phyloP scores from a whole-genome alignment of 2,888 invertebrate genomes.

The Amaurobius ferox region DNA sequence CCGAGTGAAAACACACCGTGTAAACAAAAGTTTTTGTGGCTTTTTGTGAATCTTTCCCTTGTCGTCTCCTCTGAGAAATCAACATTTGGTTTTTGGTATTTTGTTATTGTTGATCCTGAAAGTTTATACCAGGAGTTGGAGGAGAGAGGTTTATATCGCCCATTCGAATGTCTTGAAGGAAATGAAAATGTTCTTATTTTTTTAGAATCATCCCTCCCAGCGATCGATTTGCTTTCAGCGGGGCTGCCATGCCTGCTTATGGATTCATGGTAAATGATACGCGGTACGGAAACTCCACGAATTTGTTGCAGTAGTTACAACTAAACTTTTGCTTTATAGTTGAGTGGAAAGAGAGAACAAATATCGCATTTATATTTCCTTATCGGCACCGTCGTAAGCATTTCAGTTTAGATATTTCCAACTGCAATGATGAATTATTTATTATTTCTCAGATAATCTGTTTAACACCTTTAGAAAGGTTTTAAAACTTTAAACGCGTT shows the following conservation, averaged over 20 bases:
- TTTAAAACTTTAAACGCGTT: no score
- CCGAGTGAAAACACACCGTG: constrained; percentile 65
- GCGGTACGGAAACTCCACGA: background rate
- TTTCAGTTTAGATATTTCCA: background rate
- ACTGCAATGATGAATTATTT: background rate
- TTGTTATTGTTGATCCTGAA: background rate
- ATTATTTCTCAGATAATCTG: background rate
- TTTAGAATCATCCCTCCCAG: background rate
- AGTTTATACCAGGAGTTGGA: background rate
- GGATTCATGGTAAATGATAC: constrained; percentile 5
- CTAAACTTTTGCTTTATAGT: background rate
- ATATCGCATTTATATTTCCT: background rate
- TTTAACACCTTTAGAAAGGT: background rate
- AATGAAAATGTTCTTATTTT: constrained; percentile 1
- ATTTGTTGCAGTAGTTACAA: background rate
- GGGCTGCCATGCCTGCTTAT: background rate
- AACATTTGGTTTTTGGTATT: background rate
- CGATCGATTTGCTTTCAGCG: background rate
- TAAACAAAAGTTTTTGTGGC: constrained; percentile 61
- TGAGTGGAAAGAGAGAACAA: background rate
- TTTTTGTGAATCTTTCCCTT: background rate
- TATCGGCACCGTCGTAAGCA: background rate
- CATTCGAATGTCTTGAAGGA: constrained; percentile 9
- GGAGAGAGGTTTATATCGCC: background rate
- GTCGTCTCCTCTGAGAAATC: constrained; percentile 1